These are phyloP conservation scores for Brotula barbata DNA, from an alignment of 2,797 vertebrate species.

Conservation along the genomic window DNA sequence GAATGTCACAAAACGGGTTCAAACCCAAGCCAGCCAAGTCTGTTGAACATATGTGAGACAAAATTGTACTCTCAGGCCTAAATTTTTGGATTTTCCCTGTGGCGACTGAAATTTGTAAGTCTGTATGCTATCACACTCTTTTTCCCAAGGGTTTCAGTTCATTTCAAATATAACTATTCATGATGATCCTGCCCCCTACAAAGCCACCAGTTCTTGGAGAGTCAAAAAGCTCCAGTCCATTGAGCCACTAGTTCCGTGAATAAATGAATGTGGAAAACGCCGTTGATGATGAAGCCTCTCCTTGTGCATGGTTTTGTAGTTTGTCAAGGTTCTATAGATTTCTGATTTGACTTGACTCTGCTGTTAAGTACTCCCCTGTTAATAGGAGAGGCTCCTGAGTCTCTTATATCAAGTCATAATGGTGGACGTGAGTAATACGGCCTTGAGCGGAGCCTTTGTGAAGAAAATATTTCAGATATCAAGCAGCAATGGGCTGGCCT, in stretches of 20 bases:
- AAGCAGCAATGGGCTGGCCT: not conserved
- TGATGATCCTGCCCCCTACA: no score
- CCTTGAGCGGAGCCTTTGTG: not conserved
- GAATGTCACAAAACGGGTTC: constrained; percentile 26
- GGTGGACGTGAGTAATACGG: not conserved
- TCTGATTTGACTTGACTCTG: no score
- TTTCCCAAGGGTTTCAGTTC: not conserved
- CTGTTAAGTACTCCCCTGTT: no score
- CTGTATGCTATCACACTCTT: not conserved
- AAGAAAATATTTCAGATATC: not conserved
- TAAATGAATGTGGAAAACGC: no score
- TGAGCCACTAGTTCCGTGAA: no score
- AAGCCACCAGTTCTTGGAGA: no score
- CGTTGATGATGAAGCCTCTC: no score
- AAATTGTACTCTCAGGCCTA: no score
- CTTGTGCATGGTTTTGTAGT: no score
- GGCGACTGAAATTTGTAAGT: not conserved
- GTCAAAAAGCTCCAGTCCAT: no score
- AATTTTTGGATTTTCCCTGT: not conserved
- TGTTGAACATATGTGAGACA: not conserved
- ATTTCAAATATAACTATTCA: not conserved
- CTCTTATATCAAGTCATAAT: not conserved
- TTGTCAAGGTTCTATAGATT: no score
- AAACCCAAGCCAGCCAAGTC: constrained; percentile 11
- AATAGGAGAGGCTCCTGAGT: no score